phyloP scores from a whole-genome alignment of 2,797 vertebrate genomes.

The Eospalax fontanierii region DNA sequence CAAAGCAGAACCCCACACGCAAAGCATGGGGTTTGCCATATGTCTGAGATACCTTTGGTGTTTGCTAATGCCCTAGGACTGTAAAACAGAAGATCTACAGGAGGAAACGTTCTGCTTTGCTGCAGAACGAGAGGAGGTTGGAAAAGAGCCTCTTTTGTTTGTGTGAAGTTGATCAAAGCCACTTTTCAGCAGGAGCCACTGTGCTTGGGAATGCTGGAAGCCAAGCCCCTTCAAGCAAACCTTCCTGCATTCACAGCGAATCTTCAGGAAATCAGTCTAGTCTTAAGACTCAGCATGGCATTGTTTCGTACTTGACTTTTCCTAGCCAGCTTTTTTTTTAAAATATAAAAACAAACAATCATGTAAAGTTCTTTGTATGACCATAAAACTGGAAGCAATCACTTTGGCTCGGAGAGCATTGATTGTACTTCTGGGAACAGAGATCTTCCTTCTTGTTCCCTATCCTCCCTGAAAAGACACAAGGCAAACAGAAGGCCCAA shows the following conservation, averaged over 20 bases:
- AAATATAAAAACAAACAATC: background rate
- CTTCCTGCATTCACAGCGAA: too few relatives aligned
- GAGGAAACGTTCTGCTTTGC: background rate
- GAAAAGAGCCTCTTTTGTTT: conserved; percentile 84
- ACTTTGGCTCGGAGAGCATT: conserved; percentile 60
- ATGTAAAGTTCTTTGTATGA: conserved; percentile 27
- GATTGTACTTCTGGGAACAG: conserved; percentile 80
- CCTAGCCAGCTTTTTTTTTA: conserved; percentile 67
- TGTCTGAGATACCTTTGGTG: conserved; percentile 78
- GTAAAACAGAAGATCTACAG: conserved; percentile 66
- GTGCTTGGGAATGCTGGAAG: conserved; percentile 54
- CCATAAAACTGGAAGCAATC: conserved; percentile 60
- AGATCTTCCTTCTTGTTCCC: conserved; percentile 33
- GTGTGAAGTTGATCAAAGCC: conserved; percentile 77
- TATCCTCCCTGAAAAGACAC: conserved; percentile 4
- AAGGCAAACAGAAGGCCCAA: conserved; percentile 74
- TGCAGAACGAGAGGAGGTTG: conserved; percentile 22
- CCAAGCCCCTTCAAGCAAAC: conserved; percentile 74
- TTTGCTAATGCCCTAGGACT: conserved; percentile 74
- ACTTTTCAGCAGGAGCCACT: conserved; percentile 75
- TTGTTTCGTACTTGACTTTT: conserved; percentile 74
- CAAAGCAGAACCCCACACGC: conserved; percentile 56
- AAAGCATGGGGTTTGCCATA: conserved; percentile 69
- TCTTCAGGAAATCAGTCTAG: conserved; percentile 41
- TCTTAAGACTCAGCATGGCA: conserved; percentile 62